Percentiles rank a stretch among this genome's conserved stretches.
phyloP scores from a whole-genome alignment of 2,797 vertebrate genomes.

The Sorex maritimensis region DNA sequence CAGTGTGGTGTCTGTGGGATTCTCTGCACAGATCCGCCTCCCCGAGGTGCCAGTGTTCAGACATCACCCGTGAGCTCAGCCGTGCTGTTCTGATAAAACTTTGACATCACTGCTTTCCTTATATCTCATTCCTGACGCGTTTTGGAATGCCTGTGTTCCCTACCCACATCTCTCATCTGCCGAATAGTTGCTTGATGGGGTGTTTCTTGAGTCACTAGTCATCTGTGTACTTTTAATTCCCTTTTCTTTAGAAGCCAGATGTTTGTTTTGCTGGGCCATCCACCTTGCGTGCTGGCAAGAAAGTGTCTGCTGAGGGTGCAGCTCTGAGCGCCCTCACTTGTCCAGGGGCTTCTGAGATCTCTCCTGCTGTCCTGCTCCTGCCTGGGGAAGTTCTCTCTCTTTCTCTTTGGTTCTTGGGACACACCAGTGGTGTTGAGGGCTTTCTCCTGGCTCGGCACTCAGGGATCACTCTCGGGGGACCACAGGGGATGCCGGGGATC shows the following conservation, averaged over 20 bases:
- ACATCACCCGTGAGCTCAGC: constrained; percentile 74
- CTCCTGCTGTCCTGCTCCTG: neutral
- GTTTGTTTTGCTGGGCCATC: constrained; percentile 17
- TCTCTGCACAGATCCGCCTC: constrained; percentile 30
- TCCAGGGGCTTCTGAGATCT: neutral
- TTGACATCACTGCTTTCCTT: constrained; percentile 65
- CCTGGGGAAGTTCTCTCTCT: neutral
- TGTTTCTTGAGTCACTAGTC: constrained; percentile 62
- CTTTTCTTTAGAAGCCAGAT: constrained; percentile 59
- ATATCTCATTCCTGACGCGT: constrained; percentile 63
- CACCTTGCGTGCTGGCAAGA: constrained; percentile 22
- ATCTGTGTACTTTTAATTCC: constrained; percentile 62
- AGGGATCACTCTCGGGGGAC: too few species aligned
- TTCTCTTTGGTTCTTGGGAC: neutral
- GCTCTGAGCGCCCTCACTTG: neutral
- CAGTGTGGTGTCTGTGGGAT: constrained; percentile 47
- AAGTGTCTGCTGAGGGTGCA: neutral
- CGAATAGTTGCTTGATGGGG: constrained; percentile 57
- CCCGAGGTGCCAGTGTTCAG: constrained; percentile 50
- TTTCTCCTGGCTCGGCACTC: too few species aligned
- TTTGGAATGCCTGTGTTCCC: neutral
- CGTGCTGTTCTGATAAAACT: constrained; percentile 67
- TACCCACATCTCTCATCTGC: constrained; percentile 41
- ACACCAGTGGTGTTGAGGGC: too few species aligned
- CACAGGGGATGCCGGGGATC: too few species aligned